Evolutionary conservation across 2,888 invertebrate genomes (phyloP), one percentile per base, ranked within the genome.

Genomic region (Julus scanicus): DNA sequence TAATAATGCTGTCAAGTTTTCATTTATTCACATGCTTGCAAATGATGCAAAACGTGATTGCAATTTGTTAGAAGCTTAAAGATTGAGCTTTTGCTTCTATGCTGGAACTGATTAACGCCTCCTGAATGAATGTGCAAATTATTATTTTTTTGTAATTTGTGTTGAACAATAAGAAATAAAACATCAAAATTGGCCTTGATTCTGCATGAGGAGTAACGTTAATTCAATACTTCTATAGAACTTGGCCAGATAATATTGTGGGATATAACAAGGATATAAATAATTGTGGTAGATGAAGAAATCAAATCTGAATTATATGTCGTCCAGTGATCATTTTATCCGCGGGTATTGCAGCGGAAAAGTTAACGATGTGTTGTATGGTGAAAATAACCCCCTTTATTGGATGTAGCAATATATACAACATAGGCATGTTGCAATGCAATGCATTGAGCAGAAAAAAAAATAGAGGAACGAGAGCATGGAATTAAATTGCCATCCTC

Each of bases 201-300:
- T 44, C 44, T 44, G 44, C 20, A 20, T n/a, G n/a, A 4, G 4
- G n/a, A 63, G 63, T 63, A 44, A 44, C 44, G 44, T 44, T 44
- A 5, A 8, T 44, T 44, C 6, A 44, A 1, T 5, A 44, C n/a
- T 3, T 6, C 13, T 53, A 53, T 20, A 20, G 63, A 17, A 17
- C 57, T 57, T 17, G 57, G 11, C 17, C 57, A 17, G 57, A 17
- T 57, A 17, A 8, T 57, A 57, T 17, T 57, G n/a, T 63, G 20
- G 5, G 1, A 63, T 63, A 3, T 63, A 20, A 6, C 63, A 63
- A 63, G 63, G 63, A 20, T 63, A 20, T n/a, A 20, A 63, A n/a
- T 63, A 63, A 63, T 63, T 63, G 63, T 8, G n/a, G 63, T n/a
- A 63, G 63, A 63, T 63, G 63, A 63, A 63, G 63, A 63, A 63